A percentile compares a stretch with the other conserved stretches of the same genome.
Evolutionary conservation across 2,888 invertebrate genomes (phyloP).

Genomic region (Dryobota labecula): DNA sequence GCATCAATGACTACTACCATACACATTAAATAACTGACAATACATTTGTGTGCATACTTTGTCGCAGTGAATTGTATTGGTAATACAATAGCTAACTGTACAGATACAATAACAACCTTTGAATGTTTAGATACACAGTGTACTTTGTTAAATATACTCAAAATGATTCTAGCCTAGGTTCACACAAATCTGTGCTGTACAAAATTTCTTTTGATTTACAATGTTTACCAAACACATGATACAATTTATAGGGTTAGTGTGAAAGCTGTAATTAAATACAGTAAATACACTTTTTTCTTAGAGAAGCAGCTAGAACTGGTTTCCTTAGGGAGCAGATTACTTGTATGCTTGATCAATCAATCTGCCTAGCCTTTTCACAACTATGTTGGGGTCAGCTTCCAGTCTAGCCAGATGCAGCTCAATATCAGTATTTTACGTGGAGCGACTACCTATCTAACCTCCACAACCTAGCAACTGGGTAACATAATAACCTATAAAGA

Average conservation of each 20-base stretch:
- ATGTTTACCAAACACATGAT: neutral
- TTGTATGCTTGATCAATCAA: neutral
- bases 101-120: constrained; percentile 5
- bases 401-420: too few species aligned
- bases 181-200: neutral
- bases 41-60: constrained; percentile 3
- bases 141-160: neutral
- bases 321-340: neutral
- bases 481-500: too few species aligned
- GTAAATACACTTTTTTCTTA: neutral
- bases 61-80: constrained; percentile 2
- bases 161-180: neutral
- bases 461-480: too few species aligned
- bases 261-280: neutral
- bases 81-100: constrained; percentile 14
- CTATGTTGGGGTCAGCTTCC: too few species aligned
- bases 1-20: constrained; percentile 17
- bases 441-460: too few species aligned
- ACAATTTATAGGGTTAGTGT: neutral
- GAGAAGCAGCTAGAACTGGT: neutral
- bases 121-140: neutral
- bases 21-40: constrained; percentile 26
- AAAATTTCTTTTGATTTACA: neutral
- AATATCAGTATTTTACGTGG: too few species aligned
- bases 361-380: too few species aligned